phyloP scores from a whole-genome alignment of 1,140 invertebrate species.

The Penaeus japonicus region DNA sequence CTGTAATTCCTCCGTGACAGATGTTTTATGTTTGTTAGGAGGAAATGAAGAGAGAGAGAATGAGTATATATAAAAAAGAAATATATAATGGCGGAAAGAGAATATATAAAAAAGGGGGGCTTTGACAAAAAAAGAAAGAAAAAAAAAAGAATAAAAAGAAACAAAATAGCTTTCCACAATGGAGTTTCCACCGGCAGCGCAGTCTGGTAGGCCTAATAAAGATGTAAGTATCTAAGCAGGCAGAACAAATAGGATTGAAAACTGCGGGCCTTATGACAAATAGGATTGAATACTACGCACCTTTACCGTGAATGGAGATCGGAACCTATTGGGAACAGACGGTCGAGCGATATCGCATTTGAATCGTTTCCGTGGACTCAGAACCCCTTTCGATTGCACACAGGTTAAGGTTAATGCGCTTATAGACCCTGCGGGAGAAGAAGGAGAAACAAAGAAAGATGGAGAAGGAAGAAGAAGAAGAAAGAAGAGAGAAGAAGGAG shows the following conservation, averaged over 20 bases:
- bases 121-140: too few relatives aligned
- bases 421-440: background rate
- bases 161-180: too few relatives aligned
- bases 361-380: background rate
- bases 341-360: background rate
- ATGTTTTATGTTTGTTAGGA: too few relatives aligned
- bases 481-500: background rate
- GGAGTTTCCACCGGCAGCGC: too few relatives aligned
- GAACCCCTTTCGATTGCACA: slow-evolving; percentile 1
- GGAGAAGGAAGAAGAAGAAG: background rate
- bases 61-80: too few relatives aligned
- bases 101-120: too few relatives aligned
- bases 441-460: background rate
- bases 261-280: slow-evolving; percentile 13
- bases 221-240: slow-evolving; percentile 13
- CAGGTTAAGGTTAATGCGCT: background rate
- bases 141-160: too few relatives aligned
- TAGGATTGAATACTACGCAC: slow-evolving; percentile 13
- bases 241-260: slow-evolving; percentile 16
- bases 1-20: too few relatives aligned
- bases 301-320: slow-evolving; percentile 4
- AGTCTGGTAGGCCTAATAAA: background rate
- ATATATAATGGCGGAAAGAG: too few relatives aligned
- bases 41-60: too few relatives aligned
- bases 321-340: too few relatives aligned